phyloP scores from a whole-genome alignment of 2,797 vertebrate species.

The Hydrocynus forskahlii region DNA sequence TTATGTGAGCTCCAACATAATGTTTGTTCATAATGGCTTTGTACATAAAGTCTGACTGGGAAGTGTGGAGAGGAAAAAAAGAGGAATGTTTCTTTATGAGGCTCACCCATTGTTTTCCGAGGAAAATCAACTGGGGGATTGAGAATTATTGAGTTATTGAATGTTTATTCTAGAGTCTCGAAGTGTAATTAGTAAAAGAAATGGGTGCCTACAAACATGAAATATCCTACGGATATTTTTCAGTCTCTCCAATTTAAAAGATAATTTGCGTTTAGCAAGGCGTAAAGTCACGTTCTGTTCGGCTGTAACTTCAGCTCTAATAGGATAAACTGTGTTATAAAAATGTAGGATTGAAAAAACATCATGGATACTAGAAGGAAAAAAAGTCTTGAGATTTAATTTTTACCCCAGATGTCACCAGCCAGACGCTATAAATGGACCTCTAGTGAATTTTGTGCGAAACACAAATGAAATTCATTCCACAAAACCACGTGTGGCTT shows the following conservation, averaged over 20 bases:
- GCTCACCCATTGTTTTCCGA: slow-evolving; percentile 9
- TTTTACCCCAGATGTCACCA: slow-evolving; percentile 5
- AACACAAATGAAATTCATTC: slow-evolving; percentile 30
- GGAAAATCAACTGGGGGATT: slow-evolving; percentile 27
- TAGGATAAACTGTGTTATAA: slow-evolving; percentile 4
- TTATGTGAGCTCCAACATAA: slow-evolving; percentile 15
- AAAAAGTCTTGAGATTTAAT: not conserved
- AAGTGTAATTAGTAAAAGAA: slow-evolving; percentile 25
- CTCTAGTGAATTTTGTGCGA: slow-evolving; percentile 17
- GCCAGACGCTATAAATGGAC: slow-evolving; percentile 8
- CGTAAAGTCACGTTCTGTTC: slow-evolving; percentile 20
- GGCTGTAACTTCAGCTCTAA: slow-evolving; percentile 14
- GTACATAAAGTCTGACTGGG: slow-evolving; percentile 1
- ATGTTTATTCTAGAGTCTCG: slow-evolving; percentile 8
- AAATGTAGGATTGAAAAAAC: not conserved
- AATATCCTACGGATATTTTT: slow-evolving; percentile 39
- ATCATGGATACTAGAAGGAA: not conserved
- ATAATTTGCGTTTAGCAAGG: slow-evolving; percentile 39
- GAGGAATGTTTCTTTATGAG: not conserved
- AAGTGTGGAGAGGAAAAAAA: not conserved
- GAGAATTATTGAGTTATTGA: slow-evolving; percentile 34
- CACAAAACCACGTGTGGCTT: slow-evolving; percentile 25
- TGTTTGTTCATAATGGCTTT: not conserved
- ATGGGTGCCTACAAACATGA: slow-evolving; percentile 26
- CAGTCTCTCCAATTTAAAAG: slow-evolving; percentile 34